Evolutionary conservation across 2,113 vertebrate species (phyloP).

Genomic region (Megaceryle torquata): DNA sequence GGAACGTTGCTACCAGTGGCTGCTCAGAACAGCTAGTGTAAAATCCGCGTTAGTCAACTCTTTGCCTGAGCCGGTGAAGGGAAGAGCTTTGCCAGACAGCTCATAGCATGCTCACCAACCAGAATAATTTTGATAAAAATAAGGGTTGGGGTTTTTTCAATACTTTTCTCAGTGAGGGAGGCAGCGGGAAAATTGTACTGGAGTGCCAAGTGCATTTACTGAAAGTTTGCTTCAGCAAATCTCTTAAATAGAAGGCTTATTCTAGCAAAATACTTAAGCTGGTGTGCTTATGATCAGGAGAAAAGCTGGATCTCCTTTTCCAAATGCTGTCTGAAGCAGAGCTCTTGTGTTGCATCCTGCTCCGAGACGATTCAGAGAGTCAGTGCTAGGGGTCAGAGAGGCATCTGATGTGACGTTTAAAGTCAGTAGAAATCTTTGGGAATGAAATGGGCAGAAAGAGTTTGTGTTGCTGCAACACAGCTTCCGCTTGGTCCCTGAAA

Average conservation of each 20-base stretch:
- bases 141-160: background rate
- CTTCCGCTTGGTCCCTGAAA: background rate
- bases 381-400: background rate
- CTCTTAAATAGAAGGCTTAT: background rate
- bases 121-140: background rate
- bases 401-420: background rate
- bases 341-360: background rate
- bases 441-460: background rate
- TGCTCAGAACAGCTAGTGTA: background rate
- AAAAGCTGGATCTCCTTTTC: background rate
- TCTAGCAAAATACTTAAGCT: background rate
- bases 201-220: background rate
- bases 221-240: background rate
- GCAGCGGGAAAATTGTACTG: background rate
- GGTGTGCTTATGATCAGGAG: background rate
- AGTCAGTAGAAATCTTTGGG: background rate
- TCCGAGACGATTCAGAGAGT: rapidly evolving
- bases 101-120: background rate
- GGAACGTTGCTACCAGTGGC: background rate
- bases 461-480: background rate
- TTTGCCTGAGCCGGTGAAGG: background rate
- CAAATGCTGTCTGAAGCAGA: background rate
- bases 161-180: background rate
- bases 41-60: background rate
- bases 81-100: background rate